A percentile compares a stretch with the other conserved stretches of the same genome.
Conservation (phyloP, 2,113 vertebrate genomes). For the Semicossyphus pulcher region DNA sequence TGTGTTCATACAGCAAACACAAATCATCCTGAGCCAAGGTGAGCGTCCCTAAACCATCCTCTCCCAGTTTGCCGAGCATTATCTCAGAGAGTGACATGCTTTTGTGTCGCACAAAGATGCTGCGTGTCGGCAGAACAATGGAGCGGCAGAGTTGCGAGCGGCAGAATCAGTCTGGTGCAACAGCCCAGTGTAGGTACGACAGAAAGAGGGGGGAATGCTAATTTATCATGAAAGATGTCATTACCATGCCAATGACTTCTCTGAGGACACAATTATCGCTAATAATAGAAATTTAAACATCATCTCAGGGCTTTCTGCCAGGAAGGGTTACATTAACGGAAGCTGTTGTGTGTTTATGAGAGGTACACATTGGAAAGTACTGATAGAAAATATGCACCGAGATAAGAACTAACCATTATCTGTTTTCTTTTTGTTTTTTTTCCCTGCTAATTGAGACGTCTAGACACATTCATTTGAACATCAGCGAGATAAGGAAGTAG, state of each 20-base stretch:
- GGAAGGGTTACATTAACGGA: conserved; percentile 57
- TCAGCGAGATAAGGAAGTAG: conserved; percentile 77
- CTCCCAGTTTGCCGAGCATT: conserved; percentile 49
- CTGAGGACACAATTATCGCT: conserved; percentile 72
- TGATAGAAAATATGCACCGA: conserved; percentile 48
- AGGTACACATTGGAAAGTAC: conserved; percentile 45
- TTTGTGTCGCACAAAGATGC: conserved; percentile 73
- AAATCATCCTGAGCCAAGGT: conserved; percentile 53
- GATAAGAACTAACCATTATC: conserved; percentile 67
- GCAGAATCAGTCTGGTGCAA: conserved; percentile 58
- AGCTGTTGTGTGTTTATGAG: conserved; percentile 71
- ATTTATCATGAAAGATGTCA: conserved; percentile 77
- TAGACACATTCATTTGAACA: conserved; percentile 83
- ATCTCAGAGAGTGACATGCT: conserved; percentile 69
- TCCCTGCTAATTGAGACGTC: conserved; percentile 80
- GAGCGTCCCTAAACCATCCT: conserved; percentile 39
- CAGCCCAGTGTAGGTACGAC: conserved; percentile 60
- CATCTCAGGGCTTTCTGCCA: conserved; percentile 66
- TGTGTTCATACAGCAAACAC: conserved; percentile 14
- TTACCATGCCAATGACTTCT: conserved; percentile 75
- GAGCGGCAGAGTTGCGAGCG: conserved; percentile 56
- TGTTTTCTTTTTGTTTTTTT: conserved; percentile 34
- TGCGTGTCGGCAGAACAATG: conserved; percentile 73
- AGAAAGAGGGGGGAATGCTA: conserved; percentile 51
- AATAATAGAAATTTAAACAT: conserved; percentile 76